Evolutionary conservation across 92 coral and sea anemone genomes (phyloP).

Genomic region (Porites lobata): DNA sequence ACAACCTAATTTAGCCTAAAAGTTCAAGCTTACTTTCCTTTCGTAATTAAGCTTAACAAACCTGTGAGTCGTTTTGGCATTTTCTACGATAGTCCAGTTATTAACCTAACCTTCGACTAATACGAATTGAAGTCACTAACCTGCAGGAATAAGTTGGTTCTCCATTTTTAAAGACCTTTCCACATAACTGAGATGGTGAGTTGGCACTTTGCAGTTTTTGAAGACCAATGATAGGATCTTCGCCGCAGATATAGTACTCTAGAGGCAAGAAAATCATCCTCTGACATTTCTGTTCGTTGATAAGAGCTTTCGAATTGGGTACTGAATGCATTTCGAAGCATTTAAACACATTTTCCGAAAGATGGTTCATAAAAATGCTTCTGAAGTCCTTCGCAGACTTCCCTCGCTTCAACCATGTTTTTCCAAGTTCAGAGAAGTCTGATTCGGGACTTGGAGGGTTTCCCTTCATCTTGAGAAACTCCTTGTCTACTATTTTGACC

Average conservation of each 20-base stretch:
- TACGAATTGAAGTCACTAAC: constrained; percentile 38
- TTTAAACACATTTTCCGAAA: constrained; percentile 68
- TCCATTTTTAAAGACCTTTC: constrained; percentile 87
- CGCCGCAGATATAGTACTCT: constrained; percentile 93
- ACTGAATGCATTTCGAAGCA: constrained; percentile 76
- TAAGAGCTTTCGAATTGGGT: constrained; percentile 66
- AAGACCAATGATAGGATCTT: constrained; percentile 82
- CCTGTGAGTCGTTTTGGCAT: too few relatives aligned
- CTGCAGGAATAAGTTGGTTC: constrained; percentile 99
- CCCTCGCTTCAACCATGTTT: constrained; percentile 67
- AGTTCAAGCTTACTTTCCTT: too few relatives aligned
- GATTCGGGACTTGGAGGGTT: constrained; percentile 23
- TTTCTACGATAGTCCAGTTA: too few relatives aligned
- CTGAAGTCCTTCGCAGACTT: constrained; percentile 50
- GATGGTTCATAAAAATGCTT: constrained; percentile 71
- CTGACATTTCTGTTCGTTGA: constrained; percentile 82
- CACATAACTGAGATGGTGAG: constrained; percentile 91
- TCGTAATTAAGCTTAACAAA: too few relatives aligned
- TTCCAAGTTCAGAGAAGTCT: constrained; percentile 55
- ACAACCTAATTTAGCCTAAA: too few relatives aligned
- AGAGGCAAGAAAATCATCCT: constrained; percentile 74
- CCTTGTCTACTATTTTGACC: constrained; percentile 25
- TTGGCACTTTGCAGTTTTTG: constrained; percentile 74
- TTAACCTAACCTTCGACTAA: too few relatives aligned
- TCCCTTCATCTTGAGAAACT: constrained; percentile 79